Evolutionary conservation across 2,113 vertebrate genomes (phyloP), one percentile per base, ranked within the genome.

Genomic region (Marmota flaviventris): DNA sequence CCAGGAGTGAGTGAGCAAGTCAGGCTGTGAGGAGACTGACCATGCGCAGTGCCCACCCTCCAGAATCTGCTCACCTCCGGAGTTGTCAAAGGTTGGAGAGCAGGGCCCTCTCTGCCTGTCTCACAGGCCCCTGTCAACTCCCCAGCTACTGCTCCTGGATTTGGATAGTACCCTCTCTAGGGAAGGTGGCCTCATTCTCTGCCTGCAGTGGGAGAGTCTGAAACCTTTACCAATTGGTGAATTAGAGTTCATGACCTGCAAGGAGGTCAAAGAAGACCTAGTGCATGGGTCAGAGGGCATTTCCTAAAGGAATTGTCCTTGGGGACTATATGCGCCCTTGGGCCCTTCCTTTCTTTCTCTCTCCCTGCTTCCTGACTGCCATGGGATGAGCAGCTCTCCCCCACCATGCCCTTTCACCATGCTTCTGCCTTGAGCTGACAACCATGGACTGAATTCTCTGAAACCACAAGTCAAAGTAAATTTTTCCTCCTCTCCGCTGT

Each of bases 1-100:
- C 56, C 27, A 56, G 56, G 90, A 39, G 58, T 13, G 27, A 7
- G 70, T 9, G 24, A 53, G 51, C 42, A 89, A 67, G 3, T 3
- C 11, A 48, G 27, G 17, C 34, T 56, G 17, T 5, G 2, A 10
- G 24, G 24, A 89, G 37, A 58, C 6, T 7, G 56, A 58, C 18
- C 18, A 58, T 20, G 56, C 1, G 4, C 1, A 2, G 11, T 1
- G 27, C n/a, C 63, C 27, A 10, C 32, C 18, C 16, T 53, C 8
- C 39, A 67, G 1, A 42, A 2, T 27, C 34, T 3, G 32, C 6
- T 61, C 70, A 17, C 69, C 58, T 20, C 53, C 42, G 29, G 12
- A 53, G 58, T 51, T 63, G 83, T 87, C 32, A 63, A 27, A 34
- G 27, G 18, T 3, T 17, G 1, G 42, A 58, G 8, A 65, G 25